phyloP scores from a whole-genome alignment of 2,113 vertebrate genomes.

The Myotis brandtii region DNA sequence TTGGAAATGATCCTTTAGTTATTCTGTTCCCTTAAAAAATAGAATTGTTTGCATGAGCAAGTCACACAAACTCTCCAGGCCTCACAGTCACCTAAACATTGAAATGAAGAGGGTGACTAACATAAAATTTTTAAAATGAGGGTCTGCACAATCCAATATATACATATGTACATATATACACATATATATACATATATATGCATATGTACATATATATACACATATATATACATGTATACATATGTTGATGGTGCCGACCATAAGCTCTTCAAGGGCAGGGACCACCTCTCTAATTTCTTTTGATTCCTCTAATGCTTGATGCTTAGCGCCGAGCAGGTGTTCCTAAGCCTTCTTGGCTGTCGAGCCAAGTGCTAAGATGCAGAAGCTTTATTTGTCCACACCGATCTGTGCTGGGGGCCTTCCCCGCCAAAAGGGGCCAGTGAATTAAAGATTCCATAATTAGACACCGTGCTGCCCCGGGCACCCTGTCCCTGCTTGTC shows the following conservation, averaged over 20 bases:
- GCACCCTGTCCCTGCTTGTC: constrained; percentile 49
- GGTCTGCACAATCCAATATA: background rate
- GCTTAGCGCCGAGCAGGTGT: constrained; percentile 74
- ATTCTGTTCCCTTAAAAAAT: background rate
- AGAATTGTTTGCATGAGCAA: background rate
- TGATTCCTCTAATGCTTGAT: constrained; percentile 52
- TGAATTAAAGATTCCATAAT: constrained; percentile 68
- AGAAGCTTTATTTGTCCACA: constrained; percentile 67
- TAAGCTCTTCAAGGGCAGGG: constrained; percentile 51
- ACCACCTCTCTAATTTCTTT: constrained; percentile 41
- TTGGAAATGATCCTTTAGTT: background rate
- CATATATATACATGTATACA: no score
- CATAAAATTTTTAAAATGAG: background rate
- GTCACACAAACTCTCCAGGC: background rate
- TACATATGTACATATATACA: no score
- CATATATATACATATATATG: no score
- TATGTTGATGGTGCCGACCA: background rate
- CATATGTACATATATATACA: no score
- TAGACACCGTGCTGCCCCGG: constrained; percentile 41
- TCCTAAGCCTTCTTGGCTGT: constrained; percentile 40
- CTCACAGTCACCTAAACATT: background rate
- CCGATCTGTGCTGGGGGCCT: constrained; percentile 38
- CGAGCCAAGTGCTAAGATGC: constrained; percentile 67
- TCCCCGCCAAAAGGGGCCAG: constrained; percentile 54
- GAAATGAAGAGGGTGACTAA: background rate